Evolutionary conservation across 1,140 invertebrate species (phyloP).

Genomic region (Coenobita brevimanus): DNA sequence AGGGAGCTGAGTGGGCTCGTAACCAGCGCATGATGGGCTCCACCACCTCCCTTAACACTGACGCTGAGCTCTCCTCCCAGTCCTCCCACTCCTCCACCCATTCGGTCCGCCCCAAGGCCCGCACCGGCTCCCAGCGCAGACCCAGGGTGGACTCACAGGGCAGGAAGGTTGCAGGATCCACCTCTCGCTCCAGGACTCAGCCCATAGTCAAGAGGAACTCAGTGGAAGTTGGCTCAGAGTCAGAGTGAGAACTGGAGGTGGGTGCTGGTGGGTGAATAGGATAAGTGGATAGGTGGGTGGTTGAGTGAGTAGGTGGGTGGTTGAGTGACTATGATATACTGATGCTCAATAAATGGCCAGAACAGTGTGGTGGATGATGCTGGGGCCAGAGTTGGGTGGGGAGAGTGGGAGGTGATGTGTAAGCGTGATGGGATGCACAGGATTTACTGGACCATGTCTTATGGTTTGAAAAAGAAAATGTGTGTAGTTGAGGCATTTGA

Average conservation of each 20-base stretch:
- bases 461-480: no score
- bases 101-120: conserved; percentile 43
- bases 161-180: conserved; percentile 20
- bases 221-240: conserved; percentile 49
- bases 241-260: conserved; percentile 12
- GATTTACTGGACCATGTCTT: no score
- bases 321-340: not conserved
- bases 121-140: conserved; percentile 51
- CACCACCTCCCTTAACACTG: conserved; percentile 48
- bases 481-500: no score
- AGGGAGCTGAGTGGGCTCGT: conserved; percentile 57
- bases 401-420: no score
- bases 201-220: conserved; percentile 25
- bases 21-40: conserved; percentile 50
- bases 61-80: conserved; percentile 52
- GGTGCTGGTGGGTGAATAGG: not conserved
- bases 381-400: no score
- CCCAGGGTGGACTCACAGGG: conserved; percentile 50
- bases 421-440: no score
- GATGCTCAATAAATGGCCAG: no score
- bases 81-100: conserved; percentile 53
- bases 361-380: no score
- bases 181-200: conserved; percentile 24
- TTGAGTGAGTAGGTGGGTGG: conserved; percentile 5
- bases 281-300: not conserved